These are phyloP conservation scores for Brachyopa scutellaris DNA, from an alignment of 2,888 invertebrate species.

Conservation along the genomic window DNA sequence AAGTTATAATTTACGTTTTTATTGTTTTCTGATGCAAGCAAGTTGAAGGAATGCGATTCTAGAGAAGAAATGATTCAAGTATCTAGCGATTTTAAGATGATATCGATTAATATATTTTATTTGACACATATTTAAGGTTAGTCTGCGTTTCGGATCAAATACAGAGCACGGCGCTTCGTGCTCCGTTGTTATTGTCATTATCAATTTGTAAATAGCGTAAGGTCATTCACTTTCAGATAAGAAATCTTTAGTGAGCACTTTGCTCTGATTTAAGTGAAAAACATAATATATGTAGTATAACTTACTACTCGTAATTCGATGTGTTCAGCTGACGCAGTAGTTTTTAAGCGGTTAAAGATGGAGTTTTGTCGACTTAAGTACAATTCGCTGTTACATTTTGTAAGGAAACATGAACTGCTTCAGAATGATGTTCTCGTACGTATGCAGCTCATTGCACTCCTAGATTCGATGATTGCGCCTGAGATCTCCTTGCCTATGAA, in stretches of 20 bases:
- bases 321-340: constrained; percentile 9
- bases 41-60: background rate
- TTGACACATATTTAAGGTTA: constrained; percentile 11
- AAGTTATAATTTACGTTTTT: constrained; percentile 13
- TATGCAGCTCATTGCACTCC: too few relatives aligned
- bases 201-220: constrained; percentile 41
- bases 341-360: too few relatives aligned
- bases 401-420: too few relatives aligned
- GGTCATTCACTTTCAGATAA: constrained; percentile 59
- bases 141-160: constrained; percentile 4
- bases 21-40: background rate
- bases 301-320: too few relatives aligned
- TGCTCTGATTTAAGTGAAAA: constrained; percentile 17
- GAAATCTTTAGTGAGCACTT: constrained; percentile 27
- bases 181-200: constrained; percentile 13
- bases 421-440: too few relatives aligned
- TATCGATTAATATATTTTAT: background rate
- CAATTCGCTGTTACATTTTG: too few relatives aligned
- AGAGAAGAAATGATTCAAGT: background rate
- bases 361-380: too few relatives aligned
- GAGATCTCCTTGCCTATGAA: too few relatives aligned
- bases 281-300: too few relatives aligned
- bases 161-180: background rate
- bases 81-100: background rate
- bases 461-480: too few relatives aligned